Evolutionary conservation across 2,888 invertebrate genomes (phyloP).

Genomic region (Melipona bicolor): DNA sequence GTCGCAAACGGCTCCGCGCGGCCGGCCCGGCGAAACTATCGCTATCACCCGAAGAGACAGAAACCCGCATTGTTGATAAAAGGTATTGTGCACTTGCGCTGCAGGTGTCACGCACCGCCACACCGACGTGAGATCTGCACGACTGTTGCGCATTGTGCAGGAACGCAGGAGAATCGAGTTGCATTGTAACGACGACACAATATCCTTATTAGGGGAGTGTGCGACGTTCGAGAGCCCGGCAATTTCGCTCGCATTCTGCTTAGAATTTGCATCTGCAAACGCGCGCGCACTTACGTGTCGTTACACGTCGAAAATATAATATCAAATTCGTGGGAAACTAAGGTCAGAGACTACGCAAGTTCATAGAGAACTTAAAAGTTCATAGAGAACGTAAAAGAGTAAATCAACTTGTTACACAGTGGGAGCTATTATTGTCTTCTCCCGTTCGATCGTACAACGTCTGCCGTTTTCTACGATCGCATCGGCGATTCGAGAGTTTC

Average conservation of each 20-base stretch:
- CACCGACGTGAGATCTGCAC: not conserved
- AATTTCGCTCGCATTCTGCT: not conserved
- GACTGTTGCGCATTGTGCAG: not conserved
- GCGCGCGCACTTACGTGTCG: no score
- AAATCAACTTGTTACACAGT: no score
- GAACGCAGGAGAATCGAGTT: not conserved
- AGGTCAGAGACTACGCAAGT: no score
- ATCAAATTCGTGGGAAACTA: no score
- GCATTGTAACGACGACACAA: not conserved
- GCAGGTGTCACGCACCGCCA: not conserved
- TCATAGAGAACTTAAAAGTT: no score
- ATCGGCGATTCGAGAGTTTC: not conserved
- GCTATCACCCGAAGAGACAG: not conserved
- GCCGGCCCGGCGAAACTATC: not conserved
- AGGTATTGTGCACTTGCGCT: not conserved
- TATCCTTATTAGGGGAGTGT: constrained; percentile 7
- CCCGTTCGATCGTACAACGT: no score
- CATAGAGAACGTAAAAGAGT: no score
- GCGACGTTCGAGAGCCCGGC: not conserved
- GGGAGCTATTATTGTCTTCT: no score
- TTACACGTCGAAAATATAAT: no score
- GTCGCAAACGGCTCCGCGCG: not conserved
- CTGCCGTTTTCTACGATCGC: not conserved
- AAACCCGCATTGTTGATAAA: constrained; percentile 3
- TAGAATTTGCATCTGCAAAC: not conserved